Percentiles rank a stretch among this genome's conserved stretches.
phyloP scores from a whole-genome alignment of 2,113 vertebrate genomes.

The Oplegnathus fasciatus region DNA sequence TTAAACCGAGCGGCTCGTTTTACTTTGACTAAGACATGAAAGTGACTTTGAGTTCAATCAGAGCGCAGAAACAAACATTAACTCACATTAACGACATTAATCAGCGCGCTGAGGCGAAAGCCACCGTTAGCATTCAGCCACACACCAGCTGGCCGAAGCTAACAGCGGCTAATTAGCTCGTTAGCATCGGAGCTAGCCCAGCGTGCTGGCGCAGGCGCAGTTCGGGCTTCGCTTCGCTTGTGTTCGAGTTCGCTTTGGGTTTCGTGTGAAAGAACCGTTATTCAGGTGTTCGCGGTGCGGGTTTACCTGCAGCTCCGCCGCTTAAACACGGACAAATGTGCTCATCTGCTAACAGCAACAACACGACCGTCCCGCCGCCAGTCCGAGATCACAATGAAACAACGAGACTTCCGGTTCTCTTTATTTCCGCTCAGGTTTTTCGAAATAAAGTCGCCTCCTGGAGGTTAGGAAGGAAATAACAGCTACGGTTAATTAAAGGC shows the following conservation, averaged over 20 bases:
- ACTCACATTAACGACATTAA: neutral
- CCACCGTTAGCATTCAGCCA: neutral
- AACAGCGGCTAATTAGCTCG: slow-evolving; percentile 23
- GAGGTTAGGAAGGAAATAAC: neutral
- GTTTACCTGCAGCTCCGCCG: neutral
- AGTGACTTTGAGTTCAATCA: rapidly evolving
- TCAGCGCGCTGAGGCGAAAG: neutral
- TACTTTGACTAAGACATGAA: too few species aligned
- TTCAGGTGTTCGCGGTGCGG: neutral
- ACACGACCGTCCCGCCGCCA: slow-evolving; percentile 2
- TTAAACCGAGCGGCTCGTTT: neutral
- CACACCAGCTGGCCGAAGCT: slow-evolving; percentile 6
- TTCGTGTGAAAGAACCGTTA: rapidly evolving
- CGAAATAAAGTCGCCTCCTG: neutral
- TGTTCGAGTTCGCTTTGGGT: neutral
- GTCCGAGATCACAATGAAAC: neutral
- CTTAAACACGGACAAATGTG: neutral
- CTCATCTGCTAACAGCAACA: neutral
- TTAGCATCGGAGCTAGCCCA: slow-evolving; percentile 14
- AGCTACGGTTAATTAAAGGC: too few species aligned
- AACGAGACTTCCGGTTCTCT: neutral
- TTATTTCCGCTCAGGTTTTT: neutral
- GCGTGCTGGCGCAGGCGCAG: neutral
- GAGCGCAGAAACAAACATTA: too few species aligned
- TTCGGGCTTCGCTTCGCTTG: neutral